Conservation (phyloP, 2,797 vertebrate genomes). For the Protonibea diacanthus region DNA sequence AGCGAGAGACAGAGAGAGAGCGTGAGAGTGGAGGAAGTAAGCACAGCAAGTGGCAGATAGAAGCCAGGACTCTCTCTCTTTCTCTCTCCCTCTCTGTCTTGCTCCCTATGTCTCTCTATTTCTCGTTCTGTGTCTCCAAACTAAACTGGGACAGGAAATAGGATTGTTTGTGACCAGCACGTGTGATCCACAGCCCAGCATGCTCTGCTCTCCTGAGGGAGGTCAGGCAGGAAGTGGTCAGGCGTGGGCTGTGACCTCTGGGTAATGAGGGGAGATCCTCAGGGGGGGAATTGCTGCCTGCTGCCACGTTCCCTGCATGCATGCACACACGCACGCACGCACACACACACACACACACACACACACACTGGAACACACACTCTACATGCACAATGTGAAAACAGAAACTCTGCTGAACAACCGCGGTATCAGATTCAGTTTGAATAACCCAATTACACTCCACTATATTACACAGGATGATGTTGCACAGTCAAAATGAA, state of each 20-base stretch:
- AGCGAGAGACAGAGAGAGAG: constrained; percentile 70
- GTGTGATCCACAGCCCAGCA: constrained; percentile 79
- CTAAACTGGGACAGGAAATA: constrained; percentile 77
- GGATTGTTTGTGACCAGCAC: constrained; percentile 80
- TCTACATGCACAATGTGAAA: constrained; percentile 4
- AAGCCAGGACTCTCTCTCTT: constrained; percentile 70
- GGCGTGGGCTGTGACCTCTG: constrained; percentile 82
- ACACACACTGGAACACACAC: constrained; percentile 12
- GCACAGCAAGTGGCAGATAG: constrained; percentile 77
- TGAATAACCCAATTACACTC: not conserved
- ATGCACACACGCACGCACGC: constrained; percentile 11
- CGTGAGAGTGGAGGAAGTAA: constrained; percentile 81
- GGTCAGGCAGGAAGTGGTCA: constrained; percentile 82
- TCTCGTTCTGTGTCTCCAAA: constrained; percentile 37
- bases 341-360: constrained; percentile 18
- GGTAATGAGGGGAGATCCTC: constrained; percentile 79
- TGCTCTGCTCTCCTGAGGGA: constrained; percentile 75
- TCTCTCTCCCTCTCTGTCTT: constrained; percentile 6
- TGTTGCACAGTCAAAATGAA: not conserved
- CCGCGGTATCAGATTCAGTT: constrained; percentile 17
- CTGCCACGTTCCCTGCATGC: constrained; percentile 56
- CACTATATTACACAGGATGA: not conserved
- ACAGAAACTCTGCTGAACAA: constrained; percentile 15
- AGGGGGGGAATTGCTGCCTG: constrained; percentile 59
- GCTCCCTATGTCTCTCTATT: constrained; percentile 20